A percentile compares a stretch with the other conserved stretches of the same genome.
These are phyloP conservation scores for Aurelia sp. DNA, from an alignment of 30 jellyfish, hydroid and myxozoan genomes.

Conservation along the genomic window DNA sequence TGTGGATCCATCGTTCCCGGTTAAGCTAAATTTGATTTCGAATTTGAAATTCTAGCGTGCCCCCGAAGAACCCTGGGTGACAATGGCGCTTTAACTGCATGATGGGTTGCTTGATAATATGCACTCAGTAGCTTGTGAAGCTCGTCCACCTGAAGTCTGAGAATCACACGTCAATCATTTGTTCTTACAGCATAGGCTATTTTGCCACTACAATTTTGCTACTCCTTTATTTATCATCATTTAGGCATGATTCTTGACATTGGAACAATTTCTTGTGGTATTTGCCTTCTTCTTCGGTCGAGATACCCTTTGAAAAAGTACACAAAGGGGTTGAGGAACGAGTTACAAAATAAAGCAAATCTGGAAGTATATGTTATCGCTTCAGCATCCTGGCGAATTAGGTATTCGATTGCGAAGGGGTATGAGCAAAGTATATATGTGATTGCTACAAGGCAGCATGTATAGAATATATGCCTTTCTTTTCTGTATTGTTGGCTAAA, in stretches of 20 bases:
- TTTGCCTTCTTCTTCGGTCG: neutral
- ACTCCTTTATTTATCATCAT: neutral
- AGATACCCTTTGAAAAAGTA: slow-evolving; percentile 59
- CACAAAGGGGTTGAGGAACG: slow-evolving; percentile 46
- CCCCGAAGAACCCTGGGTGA: no score
- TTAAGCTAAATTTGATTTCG: no score
- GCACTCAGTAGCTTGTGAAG: no score
- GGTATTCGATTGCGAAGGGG: slow-evolving; percentile 51
- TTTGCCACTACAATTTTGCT: neutral
- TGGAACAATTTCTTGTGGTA: neutral
- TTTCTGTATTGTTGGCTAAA: slow-evolving; percentile 1
- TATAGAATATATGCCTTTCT: slow-evolving; percentile 34
- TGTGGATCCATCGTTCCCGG: no score
- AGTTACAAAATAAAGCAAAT: slow-evolving; percentile 25
- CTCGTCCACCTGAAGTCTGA: no score
- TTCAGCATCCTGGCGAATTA: neutral
- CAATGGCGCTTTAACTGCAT: no score
- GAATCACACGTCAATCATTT: no score
- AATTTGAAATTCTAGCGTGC: no score
- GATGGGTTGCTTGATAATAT: no score
- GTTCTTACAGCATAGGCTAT: no score
- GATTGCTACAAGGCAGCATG: slow-evolving; percentile 48
- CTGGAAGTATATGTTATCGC: neutral
- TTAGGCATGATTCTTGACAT: neutral
- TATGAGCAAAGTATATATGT: slow-evolving; percentile 47